Conservation (phyloP, 2,888 invertebrate species). For the Apamea crenata region DNA sequence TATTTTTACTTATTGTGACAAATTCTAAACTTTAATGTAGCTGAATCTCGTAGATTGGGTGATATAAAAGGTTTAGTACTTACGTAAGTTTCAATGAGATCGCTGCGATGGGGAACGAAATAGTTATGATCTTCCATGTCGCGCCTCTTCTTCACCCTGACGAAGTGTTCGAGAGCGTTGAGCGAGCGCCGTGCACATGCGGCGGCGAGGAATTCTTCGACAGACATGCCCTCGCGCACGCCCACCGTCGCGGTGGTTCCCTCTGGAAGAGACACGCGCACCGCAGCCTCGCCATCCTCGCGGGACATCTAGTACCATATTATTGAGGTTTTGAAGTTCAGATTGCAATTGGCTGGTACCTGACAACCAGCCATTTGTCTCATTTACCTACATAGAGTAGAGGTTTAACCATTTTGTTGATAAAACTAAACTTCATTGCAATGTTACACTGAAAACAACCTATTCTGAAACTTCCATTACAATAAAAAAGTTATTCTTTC, state of each 20-base stretch:
- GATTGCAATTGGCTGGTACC: background rate
- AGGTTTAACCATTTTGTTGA: background rate
- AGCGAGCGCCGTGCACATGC: conserved; percentile 98
- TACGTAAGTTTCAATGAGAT: conserved; percentile 98
- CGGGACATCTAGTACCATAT: conserved; percentile 93
- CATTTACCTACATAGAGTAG: background rate
- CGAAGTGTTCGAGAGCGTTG: conserved; percentile 98
- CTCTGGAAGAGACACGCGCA: conserved; percentile 97
- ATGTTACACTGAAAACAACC: background rate
- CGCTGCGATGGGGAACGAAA: conserved; percentile 98
- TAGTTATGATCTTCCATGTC: conserved; percentile 99
- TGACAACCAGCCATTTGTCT: background rate
- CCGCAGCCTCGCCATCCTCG: conserved; percentile 96
- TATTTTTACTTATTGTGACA: background rate
- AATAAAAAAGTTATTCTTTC: background rate
- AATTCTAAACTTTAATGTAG: background rate
- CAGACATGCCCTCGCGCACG: conserved; percentile 97
- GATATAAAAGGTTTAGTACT: conserved; percentile 82
- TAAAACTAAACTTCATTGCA: background rate
- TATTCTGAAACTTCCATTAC: background rate
- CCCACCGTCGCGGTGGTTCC: conserved; percentile 95
- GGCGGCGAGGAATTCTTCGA: conserved; percentile 98
- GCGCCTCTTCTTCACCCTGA: conserved; percentile 97
- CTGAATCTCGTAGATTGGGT: background rate
- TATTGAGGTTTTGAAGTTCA: background rate